Percentiles rank a stretch among this genome's conserved stretches.
Evolutionary conservation across 2,888 invertebrate species (phyloP).

Genomic region (Caenorhabditis sp.): DNA sequence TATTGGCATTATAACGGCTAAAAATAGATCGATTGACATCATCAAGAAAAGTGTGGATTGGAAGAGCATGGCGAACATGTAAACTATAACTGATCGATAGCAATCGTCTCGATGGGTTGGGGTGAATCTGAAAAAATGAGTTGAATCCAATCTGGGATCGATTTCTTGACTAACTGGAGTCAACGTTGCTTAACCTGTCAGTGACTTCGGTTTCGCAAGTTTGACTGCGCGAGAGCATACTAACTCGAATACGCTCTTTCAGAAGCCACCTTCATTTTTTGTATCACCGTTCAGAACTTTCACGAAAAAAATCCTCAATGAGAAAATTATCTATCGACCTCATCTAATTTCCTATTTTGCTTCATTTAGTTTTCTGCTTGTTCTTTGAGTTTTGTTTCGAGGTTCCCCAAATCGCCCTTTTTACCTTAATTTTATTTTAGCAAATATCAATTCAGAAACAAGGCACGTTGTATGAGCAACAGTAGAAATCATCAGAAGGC

Average conservation of each 20-base stretch:
- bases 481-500: constrained; percentile 37
- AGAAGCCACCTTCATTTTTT: too few species aligned
- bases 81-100: constrained; percentile 37
- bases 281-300: too few species aligned
- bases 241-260: too few species aligned
- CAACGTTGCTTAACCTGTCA: too few species aligned
- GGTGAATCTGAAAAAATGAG: constrained; percentile 17
- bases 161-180: background rate
- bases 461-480: constrained; percentile 38
- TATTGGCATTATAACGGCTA: constrained; percentile 40
- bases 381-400: background rate
- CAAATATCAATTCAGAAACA: constrained; percentile 34
- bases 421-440: constrained; percentile 35
- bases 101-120: constrained; percentile 41
- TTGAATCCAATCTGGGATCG: background rate
- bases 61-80: constrained; percentile 43
- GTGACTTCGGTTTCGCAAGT: too few species aligned
- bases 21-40: constrained; percentile 39
- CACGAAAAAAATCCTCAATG: too few species aligned
- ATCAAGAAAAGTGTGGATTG: constrained; percentile 39
- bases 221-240: too few species aligned
- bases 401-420: too few species aligned
- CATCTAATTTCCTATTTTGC: background rate
- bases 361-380: too few species aligned
- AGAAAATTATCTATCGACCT: too few species aligned